phyloP scores from a whole-genome alignment of 2,797 vertebrate species.

The Argya squamiceps region DNA sequence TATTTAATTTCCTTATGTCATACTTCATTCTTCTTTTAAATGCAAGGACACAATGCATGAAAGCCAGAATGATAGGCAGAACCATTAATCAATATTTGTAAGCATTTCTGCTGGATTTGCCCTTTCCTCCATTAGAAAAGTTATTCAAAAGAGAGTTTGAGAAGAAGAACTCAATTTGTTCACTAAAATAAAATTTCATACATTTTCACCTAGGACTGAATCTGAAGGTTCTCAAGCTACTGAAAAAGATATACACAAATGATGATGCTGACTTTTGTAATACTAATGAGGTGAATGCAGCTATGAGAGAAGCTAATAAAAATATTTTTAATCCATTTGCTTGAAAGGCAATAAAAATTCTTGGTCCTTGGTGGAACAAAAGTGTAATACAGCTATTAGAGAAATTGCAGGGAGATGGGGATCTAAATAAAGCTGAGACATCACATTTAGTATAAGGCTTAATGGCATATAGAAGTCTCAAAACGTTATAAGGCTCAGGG shows the following conservation, averaged over 20 bases:
- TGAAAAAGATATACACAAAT: neutral
- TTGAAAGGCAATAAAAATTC: constrained; percentile 28
- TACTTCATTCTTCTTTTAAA: neutral
- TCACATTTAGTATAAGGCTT: constrained; percentile 1
- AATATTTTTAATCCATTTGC: constrained; percentile 35
- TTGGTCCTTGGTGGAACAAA: constrained; percentile 4
- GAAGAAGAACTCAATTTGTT: neutral
- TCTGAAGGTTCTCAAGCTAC: neutral
- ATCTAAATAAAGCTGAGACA: neutral
- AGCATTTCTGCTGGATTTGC: neutral
- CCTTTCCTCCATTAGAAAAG: neutral
- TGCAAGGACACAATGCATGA: neutral
- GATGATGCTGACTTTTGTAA: neutral
- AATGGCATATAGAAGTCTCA: neutral
- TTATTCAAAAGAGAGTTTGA: neutral
- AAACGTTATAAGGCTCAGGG: neutral
- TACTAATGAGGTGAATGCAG: neutral
- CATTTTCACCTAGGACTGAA: neutral
- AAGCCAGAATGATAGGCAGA: neutral
- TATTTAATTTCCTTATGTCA: neutral
- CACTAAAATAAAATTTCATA: neutral
- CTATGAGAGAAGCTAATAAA: constrained; percentile 23
- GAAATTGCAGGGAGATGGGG: neutral
- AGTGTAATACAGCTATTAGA: neutral
- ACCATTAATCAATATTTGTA: neutral